Percentiles rank a stretch among this genome's conserved stretches.
Conservation (phyloP, 1,140 invertebrate genomes). For the Pararge aegeria region DNA sequence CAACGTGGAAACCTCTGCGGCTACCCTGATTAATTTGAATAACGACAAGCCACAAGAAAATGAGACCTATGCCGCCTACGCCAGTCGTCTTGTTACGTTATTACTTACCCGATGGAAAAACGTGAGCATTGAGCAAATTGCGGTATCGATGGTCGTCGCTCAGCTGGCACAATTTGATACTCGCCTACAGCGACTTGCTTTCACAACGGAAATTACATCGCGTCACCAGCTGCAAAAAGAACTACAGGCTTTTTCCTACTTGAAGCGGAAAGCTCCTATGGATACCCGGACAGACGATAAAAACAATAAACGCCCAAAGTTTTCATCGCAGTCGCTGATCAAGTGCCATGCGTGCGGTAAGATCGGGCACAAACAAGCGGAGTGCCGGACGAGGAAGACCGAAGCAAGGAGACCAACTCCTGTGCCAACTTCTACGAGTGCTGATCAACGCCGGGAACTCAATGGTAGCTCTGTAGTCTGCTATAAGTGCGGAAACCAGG, state of each 20-base stretch:
- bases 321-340: too few species aligned
- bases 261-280: slow-evolving; percentile 3
- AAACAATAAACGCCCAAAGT: slow-evolving; percentile 11
- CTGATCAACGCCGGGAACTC: too few species aligned
- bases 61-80: slow-evolving; percentile 26
- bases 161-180: slow-evolving; percentile 22
- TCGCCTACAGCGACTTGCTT: slow-evolving; percentile 14
- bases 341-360: slow-evolving; percentile 21
- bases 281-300: too few species aligned
- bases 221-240: slow-evolving; percentile 14
- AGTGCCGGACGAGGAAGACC: too few species aligned
- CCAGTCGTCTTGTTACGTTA: slow-evolving; percentile 25
- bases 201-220: slow-evolving; percentile 17
- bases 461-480: too few species aligned
- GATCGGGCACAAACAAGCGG: slow-evolving; percentile 19
- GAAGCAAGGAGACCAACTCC: too few species aligned
- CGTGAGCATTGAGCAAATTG: slow-evolving; percentile 22
- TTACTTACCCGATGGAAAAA: slow-evolving; percentile 22
- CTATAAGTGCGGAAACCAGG: too few species aligned
- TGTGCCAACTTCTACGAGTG: too few species aligned
- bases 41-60: slow-evolving; percentile 23
- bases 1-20: slow-evolving; percentile 24
- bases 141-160: slow-evolving; percentile 21
- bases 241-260: slow-evolving; percentile 10
- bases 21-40: slow-evolving; percentile 18